Base-by-base conservation (phyloP, 2,113 vertebrate genomes). In the Pan paniscus region DNA sequence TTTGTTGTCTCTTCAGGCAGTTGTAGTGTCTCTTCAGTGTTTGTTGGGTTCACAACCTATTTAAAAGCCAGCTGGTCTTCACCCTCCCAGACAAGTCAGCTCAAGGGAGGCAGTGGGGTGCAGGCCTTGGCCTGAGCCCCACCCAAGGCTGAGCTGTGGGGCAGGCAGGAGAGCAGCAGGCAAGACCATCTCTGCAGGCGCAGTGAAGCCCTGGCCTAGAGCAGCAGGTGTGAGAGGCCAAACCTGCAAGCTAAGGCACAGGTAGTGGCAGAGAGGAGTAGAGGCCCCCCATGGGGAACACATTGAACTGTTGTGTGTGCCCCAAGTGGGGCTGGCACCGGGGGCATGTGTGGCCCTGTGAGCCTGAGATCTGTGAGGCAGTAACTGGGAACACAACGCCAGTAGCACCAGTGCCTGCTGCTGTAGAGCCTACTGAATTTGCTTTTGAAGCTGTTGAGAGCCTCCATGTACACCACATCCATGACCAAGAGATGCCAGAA, bases 391-490 rank as follows among this genome's bases (percentile, higher is more conserved):
- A 92, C 94, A 87, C 98, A 16, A 97, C 97, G 5, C 99, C 99
- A 64, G 92, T 43, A 22, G 92, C 92, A 25, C 22, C 22, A 25
- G 57, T 59, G 98, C n/a, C 97, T 5, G 97, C 97, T 1, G 98
- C 99, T 92, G 88, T 43, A 67, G 99, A 99, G 95, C 98, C 99
- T 73, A 98, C 98, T 75, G 99, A 99, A 52, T 87, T 98, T 72
- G 99, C 99, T 98, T 98, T 99, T n/a, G 96, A 96, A 68, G 97
- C 97, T 14, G 98, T 98, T 57, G 98, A 98, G 91, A 99, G 99
- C 76, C 99, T 99, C 84, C 99, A 99, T 98, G 98, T 99, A 98
- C 99, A 99, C 98, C 99, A 99, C 92, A 99, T 99, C 91, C 99
- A 99, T 97, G 99, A 99, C 99, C 98, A 99, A 85, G 99, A 99